Percentiles rank a stretch among this genome's conserved stretches.
Conservation (phyloP, 2,888 invertebrate genomes). For the Hirtodrosophila duncani region DNA sequence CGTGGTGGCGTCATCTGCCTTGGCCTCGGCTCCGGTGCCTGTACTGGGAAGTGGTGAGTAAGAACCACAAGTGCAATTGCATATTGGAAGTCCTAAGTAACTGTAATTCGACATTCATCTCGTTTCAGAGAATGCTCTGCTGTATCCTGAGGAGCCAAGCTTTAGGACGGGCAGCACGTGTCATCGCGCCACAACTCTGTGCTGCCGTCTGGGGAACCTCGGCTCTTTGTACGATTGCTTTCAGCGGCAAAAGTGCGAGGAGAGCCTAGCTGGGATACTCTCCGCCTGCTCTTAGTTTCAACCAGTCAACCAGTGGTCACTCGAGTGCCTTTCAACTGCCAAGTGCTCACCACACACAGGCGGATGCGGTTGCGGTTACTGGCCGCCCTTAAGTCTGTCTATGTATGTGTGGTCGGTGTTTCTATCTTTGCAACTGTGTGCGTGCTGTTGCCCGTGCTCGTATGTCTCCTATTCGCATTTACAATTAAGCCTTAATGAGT, state of each 20-base stretch:
- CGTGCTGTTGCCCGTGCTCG: no score
- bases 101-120: not conserved
- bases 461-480: no score
- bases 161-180: slow-evolving; percentile 78
- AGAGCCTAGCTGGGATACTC: slow-evolving; percentile 37
- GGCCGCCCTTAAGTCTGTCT: slow-evolving; percentile 2
- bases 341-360: not conserved
- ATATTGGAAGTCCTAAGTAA: no score
- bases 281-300: slow-evolving; percentile 39
- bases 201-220: slow-evolving; percentile 81
- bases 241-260: slow-evolving; percentile 82
- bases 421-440: no score
- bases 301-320: not conserved
- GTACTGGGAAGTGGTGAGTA: slow-evolving; percentile 33
- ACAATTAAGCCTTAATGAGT: slow-evolving; percentile 8
- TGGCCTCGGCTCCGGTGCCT: slow-evolving; percentile 2
- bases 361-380: not conserved
- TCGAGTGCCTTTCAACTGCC: not conserved
- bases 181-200: slow-evolving; percentile 85
- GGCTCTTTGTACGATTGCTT: slow-evolving; percentile 82
- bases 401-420: no score
- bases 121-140: slow-evolving; percentile 32
- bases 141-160: slow-evolving; percentile 35
- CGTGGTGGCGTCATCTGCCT: not conserved
- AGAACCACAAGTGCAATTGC: slow-evolving; percentile 1